phyloP scores from a whole-genome alignment of 2,888 invertebrate genomes.

The Clusia tigrina region DNA sequence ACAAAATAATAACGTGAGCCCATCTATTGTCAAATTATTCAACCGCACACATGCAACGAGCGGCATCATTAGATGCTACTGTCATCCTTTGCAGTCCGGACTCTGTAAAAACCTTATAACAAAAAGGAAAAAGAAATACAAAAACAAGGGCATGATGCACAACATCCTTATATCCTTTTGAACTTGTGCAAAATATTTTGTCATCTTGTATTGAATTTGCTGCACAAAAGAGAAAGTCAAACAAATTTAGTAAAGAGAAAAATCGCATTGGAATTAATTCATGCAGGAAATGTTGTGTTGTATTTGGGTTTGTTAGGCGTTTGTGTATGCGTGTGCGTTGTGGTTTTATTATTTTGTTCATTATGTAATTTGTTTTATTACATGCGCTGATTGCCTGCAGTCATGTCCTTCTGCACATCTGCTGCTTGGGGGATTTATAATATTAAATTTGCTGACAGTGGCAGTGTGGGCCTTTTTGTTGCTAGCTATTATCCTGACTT shows the following conservation, averaged over 20 bases:
- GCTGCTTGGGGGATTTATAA: conserved; percentile 49
- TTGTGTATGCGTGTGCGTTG: not conserved
- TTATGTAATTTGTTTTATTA: conserved; percentile 55
- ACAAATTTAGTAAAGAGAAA: conserved; percentile 7
- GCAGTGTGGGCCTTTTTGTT: conserved; percentile 30
- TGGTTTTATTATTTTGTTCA: conserved; percentile 35
- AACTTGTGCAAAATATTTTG: conserved; percentile 36
- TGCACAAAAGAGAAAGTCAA: not conserved
- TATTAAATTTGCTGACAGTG: conserved; percentile 51
- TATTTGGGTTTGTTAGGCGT: not conserved
- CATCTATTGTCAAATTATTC: not conserved
- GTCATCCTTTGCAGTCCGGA: not conserved
- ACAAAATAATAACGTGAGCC: conserved; percentile 23
- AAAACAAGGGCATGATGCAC: not conserved
- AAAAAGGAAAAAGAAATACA: not conserved
- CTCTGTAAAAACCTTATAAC: not conserved
- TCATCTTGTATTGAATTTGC: conserved; percentile 28
- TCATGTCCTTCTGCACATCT: conserved; percentile 41
- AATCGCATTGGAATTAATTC: conserved; percentile 1
- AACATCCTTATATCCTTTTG: not conserved
- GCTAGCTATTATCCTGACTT: conserved; percentile 46
- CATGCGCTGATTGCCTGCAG: conserved; percentile 17
- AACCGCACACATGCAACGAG: conserved; percentile 7
- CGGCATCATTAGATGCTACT: not conserved
- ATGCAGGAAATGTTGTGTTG: not conserved